Percentiles rank a stretch among this genome's conserved stretches.
phyloP scores from a whole-genome alignment of 92 coral and sea anemone genomes.

The Umimayanthus chanpuru region DNA sequence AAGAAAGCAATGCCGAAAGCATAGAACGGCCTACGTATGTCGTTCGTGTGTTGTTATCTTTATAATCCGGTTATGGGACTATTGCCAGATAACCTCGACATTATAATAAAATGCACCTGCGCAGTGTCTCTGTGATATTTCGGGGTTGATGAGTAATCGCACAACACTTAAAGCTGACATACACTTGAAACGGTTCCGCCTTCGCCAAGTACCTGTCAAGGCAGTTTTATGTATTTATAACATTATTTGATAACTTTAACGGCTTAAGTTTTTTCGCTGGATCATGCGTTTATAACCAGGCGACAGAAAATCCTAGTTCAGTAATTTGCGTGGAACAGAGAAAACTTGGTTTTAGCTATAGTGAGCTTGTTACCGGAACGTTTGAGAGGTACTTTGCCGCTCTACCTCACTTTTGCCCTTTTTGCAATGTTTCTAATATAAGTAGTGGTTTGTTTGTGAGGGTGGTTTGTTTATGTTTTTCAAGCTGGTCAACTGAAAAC shows the following conservation, averaged over 20 bases:
- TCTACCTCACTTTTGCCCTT: no score
- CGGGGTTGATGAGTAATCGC: neutral
- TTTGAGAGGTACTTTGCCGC: no score
- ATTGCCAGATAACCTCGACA: neutral
- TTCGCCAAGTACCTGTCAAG: neutral
- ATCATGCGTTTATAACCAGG: neutral
- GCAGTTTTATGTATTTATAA: neutral
- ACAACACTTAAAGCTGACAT: neutral
- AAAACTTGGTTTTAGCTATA: neutral
- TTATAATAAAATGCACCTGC: neutral
- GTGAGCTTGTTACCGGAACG: no score
- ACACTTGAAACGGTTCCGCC: neutral
- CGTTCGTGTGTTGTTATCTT: neutral
- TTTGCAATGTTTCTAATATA: no score
- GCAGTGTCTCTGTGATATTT: neutral
- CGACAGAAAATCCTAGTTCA: no score
- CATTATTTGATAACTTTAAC: no score
- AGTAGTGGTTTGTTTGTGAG: no score
- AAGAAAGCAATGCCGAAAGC: no score
- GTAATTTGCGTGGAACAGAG: neutral
- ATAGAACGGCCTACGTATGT: neutral
- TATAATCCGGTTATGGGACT: neutral
- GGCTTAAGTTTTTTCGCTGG: neutral
- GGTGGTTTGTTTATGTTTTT: no score
- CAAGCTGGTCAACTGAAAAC: no score